A percentile compares a stretch with the other conserved stretches of the same genome.
These are phyloP conservation scores for Pterocles burchelli DNA, from an alignment of 2,113 vertebrate species.

Conservation along the genomic window DNA sequence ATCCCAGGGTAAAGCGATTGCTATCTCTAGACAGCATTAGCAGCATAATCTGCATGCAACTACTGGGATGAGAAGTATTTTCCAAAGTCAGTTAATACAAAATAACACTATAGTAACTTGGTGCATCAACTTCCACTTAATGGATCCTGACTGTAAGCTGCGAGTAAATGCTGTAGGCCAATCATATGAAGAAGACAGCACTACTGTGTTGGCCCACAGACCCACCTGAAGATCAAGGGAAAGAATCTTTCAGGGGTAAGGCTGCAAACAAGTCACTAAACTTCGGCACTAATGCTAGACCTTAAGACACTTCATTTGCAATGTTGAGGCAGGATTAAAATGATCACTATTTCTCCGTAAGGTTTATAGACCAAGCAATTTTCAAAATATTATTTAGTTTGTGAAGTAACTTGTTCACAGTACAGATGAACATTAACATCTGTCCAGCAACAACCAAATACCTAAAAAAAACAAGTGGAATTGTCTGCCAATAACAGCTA, in stretches of 20 bases:
- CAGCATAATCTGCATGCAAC: slow-evolving; percentile 1
- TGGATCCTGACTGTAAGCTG: neutral
- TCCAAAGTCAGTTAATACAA: slow-evolving; percentile 21
- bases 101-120: neutral
- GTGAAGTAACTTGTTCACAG: neutral
- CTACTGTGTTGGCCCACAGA: neutral
- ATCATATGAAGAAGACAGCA: neutral
- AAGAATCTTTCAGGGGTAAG: neutral
- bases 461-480: neutral
- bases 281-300: neutral
- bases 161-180: neutral
- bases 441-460: slow-evolving; percentile 6
- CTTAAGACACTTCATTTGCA: neutral
- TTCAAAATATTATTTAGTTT: neutral
- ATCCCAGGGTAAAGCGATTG: neutral
- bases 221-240: neutral
- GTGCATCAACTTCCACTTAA: neutral
- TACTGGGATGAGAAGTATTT: slow-evolving; percentile 10
- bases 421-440: neutral
- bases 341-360: neutral
- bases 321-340: neutral
- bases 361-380: neutral
- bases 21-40: slow-evolving; percentile 27
- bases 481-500: neutral
- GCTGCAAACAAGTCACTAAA: neutral